Evolutionary conservation across 2,888 invertebrate species (phyloP).

Genomic region (Helleia helle): DNA sequence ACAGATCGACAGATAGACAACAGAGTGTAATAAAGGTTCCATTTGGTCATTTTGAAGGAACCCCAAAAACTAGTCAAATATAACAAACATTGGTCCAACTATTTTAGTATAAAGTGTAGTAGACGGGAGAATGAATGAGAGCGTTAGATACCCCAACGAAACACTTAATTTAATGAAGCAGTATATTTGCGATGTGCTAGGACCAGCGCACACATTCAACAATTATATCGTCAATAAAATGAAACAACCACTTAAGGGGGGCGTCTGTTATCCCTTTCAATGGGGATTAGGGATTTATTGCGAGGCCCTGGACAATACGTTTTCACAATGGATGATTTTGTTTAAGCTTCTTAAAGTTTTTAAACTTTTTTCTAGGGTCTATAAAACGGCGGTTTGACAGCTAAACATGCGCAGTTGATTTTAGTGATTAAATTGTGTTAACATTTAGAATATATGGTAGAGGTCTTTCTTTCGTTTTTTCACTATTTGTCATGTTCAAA

Average conservation of each 20-base stretch:
- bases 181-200: slow-evolving; percentile 38
- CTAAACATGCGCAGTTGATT: not conserved
- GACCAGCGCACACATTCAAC: slow-evolving; percentile 26
- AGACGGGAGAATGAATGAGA: not conserved
- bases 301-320: slow-evolving; percentile 20
- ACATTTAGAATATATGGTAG: not conserved
- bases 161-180: slow-evolving; percentile 20
- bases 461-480: too few relatives aligned
- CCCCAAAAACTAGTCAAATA: not conserved
- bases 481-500: too few relatives aligned
- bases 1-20: too few relatives aligned
- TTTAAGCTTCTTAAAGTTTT: slow-evolving; percentile 16
- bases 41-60: too few relatives aligned
- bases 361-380: slow-evolving; percentile 4
- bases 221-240: slow-evolving; percentile 65
- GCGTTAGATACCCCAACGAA: not conserved
- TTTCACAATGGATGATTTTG: slow-evolving; percentile 22
- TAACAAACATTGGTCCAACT: too few relatives aligned
- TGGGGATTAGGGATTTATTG: slow-evolving; percentile 29
- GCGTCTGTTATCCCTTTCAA: slow-evolving; percentile 31
- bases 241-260: slow-evolving; percentile 41
- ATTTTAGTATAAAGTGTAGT: too few relatives aligned
- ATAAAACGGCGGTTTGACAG: slow-evolving; percentile 5
- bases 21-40: too few relatives aligned
- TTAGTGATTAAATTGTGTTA: slow-evolving; percentile 2